These are phyloP conservation scores for Anthopleura sola DNA, from an alignment of 64 coral and sea anemone species.

Conservation along the genomic window DNA sequence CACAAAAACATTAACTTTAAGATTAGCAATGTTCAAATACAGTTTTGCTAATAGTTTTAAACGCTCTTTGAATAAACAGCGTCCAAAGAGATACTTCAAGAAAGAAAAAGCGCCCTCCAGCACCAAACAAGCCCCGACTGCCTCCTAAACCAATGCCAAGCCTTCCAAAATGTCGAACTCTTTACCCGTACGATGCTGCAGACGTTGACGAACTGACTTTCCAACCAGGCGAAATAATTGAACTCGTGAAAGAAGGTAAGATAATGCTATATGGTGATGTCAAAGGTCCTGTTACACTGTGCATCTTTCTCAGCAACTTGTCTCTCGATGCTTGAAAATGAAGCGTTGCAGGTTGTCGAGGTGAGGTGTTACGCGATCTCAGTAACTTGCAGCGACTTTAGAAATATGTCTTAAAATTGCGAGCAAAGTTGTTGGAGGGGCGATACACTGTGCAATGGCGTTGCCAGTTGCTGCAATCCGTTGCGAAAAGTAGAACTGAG, in stretches of 20 bases:
- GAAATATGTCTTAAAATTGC: too few species aligned
- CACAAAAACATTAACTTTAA: too few species aligned
- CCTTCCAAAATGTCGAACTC: constrained; percentile 78
- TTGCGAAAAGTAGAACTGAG: too few species aligned
- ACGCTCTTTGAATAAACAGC: constrained; percentile 5
- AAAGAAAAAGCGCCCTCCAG: constrained; percentile 43
- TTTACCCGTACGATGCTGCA: constrained; percentile 90
- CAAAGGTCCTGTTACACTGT: background rate
- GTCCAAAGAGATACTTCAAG: constrained; percentile 64
- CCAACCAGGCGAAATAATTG: constrained; percentile 76
- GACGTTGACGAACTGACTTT: constrained; percentile 94
- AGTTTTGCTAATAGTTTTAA: background rate
- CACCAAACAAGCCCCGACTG: constrained; percentile 66
- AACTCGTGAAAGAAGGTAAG: constrained; percentile 96
- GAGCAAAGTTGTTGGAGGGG: too few species aligned
- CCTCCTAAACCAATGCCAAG: constrained; percentile 74
- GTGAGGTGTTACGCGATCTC: too few species aligned
- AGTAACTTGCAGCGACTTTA: too few species aligned
- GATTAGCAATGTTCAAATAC: background rate
- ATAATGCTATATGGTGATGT: background rate
- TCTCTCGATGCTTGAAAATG: too few species aligned
- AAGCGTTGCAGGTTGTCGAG: too few species aligned
- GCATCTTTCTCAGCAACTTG: too few species aligned
- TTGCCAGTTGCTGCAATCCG: too few species aligned
- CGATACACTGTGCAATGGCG: too few species aligned